Evolutionary conservation across 2,113 vertebrate genomes (phyloP).

Genomic region (Hippocampus zosterae): DNA sequence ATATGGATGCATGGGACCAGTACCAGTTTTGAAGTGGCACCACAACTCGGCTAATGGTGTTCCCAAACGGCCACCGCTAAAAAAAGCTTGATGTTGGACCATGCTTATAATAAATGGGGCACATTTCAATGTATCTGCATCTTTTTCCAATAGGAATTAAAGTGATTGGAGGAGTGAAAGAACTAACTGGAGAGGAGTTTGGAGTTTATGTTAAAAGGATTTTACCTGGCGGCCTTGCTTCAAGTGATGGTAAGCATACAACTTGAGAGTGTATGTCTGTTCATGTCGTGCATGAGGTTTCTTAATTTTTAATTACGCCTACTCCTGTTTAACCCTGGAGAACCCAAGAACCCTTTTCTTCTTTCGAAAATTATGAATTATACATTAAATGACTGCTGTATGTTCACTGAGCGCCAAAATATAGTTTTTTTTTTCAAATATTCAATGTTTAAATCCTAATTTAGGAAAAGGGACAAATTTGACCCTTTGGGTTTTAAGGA

Average conservation of each 20-base stretch:
- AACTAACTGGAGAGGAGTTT: constrained; percentile 81
- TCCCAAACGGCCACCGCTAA: not conserved
- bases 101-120: not conserved
- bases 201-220: constrained; percentile 90
- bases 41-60: not conserved
- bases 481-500: too few species aligned
- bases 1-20: too few species aligned
- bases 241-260: constrained; percentile 71
- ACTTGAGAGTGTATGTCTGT: not conserved
- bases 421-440: too few species aligned
- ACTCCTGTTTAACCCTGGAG: not conserved
- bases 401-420: too few species aligned
- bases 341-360: too few species aligned
- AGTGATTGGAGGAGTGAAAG: constrained; percentile 86
- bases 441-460: too few species aligned
- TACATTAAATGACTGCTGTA: too few species aligned
- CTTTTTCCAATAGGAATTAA: constrained; percentile 77
- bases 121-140: not conserved
- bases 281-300: not conserved
- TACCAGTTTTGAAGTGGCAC: too few species aligned
- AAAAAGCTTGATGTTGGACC: too few species aligned
- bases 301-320: not conserved
- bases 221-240: constrained; percentile 84
- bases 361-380: too few species aligned
- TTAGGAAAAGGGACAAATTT: too few species aligned